Conservation (phyloP, 64 coral and sea anemone species). For the Astreopora myriophthalma region DNA sequence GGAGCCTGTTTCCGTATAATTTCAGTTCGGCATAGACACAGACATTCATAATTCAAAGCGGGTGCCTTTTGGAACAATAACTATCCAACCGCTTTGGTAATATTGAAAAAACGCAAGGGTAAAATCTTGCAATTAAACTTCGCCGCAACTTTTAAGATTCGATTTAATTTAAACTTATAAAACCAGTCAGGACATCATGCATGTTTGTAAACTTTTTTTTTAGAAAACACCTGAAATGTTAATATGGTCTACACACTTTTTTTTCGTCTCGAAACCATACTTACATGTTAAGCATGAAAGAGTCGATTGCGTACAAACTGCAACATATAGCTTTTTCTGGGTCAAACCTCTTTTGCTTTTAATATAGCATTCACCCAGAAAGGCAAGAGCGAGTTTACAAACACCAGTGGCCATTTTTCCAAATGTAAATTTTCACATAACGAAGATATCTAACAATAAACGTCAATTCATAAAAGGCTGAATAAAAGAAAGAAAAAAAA, state of each 20-base stretch:
- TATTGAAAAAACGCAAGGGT: neutral
- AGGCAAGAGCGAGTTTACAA: too few relatives aligned
- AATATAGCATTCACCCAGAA: too few relatives aligned
- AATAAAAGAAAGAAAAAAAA: neutral
- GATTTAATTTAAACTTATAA: constrained; percentile 3
- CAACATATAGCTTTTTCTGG: too few relatives aligned
- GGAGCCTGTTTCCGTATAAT: neutral
- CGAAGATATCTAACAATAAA: too few relatives aligned
- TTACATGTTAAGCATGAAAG: neutral
- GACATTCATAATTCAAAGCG: neutral
- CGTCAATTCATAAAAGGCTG: neutral
- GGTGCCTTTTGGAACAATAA: constrained; percentile 3
- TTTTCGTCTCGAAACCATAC: neutral
- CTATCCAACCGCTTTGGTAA: neutral
- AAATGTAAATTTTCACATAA: too few relatives aligned
- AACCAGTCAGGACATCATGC: neutral
- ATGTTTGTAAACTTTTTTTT: neutral
- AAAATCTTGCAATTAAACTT: neutral
- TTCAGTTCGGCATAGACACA: neutral
- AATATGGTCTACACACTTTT: neutral
- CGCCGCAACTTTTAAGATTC: neutral
- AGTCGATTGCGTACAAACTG: too few relatives aligned
- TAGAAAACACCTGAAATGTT: neutral
- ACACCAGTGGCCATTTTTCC: too few relatives aligned
- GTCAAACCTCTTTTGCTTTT: too few relatives aligned